These are phyloP conservation scores for Zaprionus capensis DNA, from an alignment of 1,140 invertebrate species.

Conservation along the genomic window DNA sequence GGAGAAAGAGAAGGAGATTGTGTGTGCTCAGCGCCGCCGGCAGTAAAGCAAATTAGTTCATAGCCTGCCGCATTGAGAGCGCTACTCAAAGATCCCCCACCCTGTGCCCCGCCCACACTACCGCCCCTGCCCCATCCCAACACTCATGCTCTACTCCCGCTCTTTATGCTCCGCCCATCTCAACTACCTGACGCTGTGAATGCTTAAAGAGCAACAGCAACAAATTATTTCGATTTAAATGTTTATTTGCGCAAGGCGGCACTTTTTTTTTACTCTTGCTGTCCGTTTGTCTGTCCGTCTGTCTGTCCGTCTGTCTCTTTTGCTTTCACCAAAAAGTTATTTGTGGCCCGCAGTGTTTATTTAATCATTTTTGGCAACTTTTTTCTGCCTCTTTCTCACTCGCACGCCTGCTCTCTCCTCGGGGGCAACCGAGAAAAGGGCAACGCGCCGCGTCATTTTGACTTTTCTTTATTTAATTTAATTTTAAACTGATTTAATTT, in stretches of 20 bases:
- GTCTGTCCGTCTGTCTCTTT: conserved; percentile 12
- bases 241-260: conserved; percentile 59
- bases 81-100: conserved; percentile 56
- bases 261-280: conserved; percentile 7
- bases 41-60: conserved; percentile 77
- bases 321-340: conserved; percentile 22
- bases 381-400: background rate
- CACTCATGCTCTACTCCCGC: background rate
- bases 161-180: background rate
- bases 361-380: conserved; percentile 42
- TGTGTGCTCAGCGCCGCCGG: conserved; percentile 52
- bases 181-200: background rate
- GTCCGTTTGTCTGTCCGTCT: conserved; percentile 1
- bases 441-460: conserved; percentile 44
- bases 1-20: background rate
- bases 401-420: background rate
- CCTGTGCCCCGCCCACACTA: background rate
- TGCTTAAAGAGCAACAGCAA: background rate
- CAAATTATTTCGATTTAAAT: conserved; percentile 74
- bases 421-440: conserved; percentile 21
- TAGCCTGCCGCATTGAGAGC: conserved; percentile 59
- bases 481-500: conserved; percentile 75
- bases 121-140: background rate
- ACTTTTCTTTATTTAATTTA: conserved; percentile 46
- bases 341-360: conserved; percentile 65